phyloP scores from a whole-genome alignment of 2,113 vertebrate species.

The Eleginops maclovinus region DNA sequence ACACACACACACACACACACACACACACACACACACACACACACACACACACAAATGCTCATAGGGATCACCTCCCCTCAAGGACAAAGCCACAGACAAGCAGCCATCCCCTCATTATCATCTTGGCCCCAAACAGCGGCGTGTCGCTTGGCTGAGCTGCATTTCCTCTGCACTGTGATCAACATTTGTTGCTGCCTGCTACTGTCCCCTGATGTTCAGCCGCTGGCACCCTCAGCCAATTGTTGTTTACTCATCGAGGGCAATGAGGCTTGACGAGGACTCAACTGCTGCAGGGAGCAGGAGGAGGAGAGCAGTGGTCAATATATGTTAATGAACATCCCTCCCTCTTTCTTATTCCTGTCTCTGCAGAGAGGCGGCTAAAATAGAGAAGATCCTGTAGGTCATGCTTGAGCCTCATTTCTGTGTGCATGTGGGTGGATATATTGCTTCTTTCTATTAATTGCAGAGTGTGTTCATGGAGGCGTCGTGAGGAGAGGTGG shows the following conservation, averaged over 20 bases:
- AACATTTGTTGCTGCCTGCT: slow-evolving; percentile 75
- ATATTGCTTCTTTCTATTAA: slow-evolving; percentile 10
- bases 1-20: background rate
- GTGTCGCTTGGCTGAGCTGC: slow-evolving; percentile 59
- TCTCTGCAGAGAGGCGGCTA: slow-evolving; percentile 22
- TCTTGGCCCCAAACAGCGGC: slow-evolving; percentile 65
- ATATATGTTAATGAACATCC: slow-evolving; percentile 31
- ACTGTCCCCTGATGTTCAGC: slow-evolving; percentile 60
- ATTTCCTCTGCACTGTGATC: slow-evolving; percentile 68
- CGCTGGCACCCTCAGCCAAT: slow-evolving; percentile 49
- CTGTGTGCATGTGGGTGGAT: background rate
- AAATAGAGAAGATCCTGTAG: background rate
- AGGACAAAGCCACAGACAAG: slow-evolving; percentile 51
- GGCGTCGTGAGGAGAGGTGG: slow-evolving; percentile 30
- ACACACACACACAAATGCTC: background rate
- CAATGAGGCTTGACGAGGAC: slow-evolving; percentile 38
- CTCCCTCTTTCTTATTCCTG: background rate
- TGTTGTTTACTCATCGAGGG: slow-evolving; percentile 65
- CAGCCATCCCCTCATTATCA: slow-evolving; percentile 67
- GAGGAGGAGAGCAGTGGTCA: slow-evolving; percentile 24
- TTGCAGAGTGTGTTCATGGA: slow-evolving; percentile 34
- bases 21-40: background rate
- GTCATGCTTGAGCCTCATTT: background rate
- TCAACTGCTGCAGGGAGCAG: background rate
- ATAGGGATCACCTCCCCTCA: slow-evolving; percentile 18